These are phyloP conservation scores for Cladopsammia gracilis DNA, from an alignment of 64 coral and sea anemone species.

Conservation along the genomic window DNA sequence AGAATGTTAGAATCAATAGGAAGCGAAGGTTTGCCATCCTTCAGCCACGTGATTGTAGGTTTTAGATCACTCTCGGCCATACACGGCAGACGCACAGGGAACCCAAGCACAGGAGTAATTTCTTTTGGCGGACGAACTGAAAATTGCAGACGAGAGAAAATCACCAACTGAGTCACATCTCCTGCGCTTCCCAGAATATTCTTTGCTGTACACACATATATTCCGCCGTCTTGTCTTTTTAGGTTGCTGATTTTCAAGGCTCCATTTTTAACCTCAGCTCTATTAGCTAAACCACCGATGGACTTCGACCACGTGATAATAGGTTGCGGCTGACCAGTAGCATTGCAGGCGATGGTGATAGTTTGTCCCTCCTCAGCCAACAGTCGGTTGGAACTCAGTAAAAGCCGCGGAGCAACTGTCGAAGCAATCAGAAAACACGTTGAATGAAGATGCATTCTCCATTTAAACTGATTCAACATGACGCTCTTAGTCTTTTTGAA, in stretches of 20 bases:
- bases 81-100: slow-evolving; percentile 47
- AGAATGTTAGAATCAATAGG: background rate
- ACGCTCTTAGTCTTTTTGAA: no score
- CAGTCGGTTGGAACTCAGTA: background rate
- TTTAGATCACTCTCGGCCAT: slow-evolving; percentile 36
- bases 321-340: slow-evolving; percentile 28
- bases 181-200: slow-evolving; percentile 7
- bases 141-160: background rate
- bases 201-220: slow-evolving; percentile 39
- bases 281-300: background rate
- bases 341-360: background rate
- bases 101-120: background rate
- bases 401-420: slow-evolving; percentile 24
- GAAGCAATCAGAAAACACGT: no score
- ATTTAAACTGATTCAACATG: no score
- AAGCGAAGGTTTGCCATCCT: slow-evolving; percentile 7
- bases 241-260: background rate
- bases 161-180: background rate
- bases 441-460: background rate
- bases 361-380: slow-evolving; percentile 5
- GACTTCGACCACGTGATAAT: slow-evolving; percentile 43
- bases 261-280: background rate
- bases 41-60: slow-evolving; percentile 57
- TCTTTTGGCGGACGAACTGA: background rate
- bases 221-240: slow-evolving; percentile 7